These are phyloP conservation scores for Oedothorax gibbosus DNA, from an alignment of 1,140 invertebrate species.

Conservation along the genomic window DNA sequence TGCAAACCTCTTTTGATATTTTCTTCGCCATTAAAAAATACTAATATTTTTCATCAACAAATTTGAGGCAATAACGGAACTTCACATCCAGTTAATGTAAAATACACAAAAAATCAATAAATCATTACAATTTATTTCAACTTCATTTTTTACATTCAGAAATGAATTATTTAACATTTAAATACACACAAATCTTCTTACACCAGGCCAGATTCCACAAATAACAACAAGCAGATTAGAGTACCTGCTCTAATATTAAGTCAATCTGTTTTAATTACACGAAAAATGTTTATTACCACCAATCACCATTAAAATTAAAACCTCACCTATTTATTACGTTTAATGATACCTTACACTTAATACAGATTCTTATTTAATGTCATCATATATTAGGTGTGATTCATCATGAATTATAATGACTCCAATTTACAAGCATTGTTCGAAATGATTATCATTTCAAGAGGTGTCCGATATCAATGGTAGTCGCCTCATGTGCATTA, in stretches of 20 bases:
- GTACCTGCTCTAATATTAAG: slow-evolving; percentile 17
- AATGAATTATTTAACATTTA: slow-evolving; percentile 16
- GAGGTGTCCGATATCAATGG: slow-evolving; percentile 4
- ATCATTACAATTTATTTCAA: slow-evolving; percentile 23
- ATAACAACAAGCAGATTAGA: slow-evolving; percentile 30
- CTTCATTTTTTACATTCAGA: slow-evolving; percentile 21
- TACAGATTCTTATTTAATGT: neutral
- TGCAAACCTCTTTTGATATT: too few relatives aligned
- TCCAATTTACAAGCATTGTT: slow-evolving; percentile 1
- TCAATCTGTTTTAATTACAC: too few relatives aligned
- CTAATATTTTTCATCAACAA: too few relatives aligned
- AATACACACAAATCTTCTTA: slow-evolving; percentile 18
- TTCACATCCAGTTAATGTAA: too few relatives aligned
- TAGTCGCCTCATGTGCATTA: neutral
- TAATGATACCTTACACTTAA: neutral
- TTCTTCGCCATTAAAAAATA: too few relatives aligned
- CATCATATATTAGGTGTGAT: slow-evolving; percentile 7
- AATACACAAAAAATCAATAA: neutral
- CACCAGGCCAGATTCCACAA: slow-evolving; percentile 10
- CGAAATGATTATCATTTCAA: neutral
- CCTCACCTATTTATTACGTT: too few relatives aligned
- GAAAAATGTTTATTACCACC: too few relatives aligned
- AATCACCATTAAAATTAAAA: too few relatives aligned
- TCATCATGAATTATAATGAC: neutral
- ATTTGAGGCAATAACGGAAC: too few relatives aligned